A percentile compares a stretch with the other conserved stretches of the same genome.
Conservation (phyloP, 1,140 invertebrate genomes). For the Drosophila punjabiensis region DNA sequence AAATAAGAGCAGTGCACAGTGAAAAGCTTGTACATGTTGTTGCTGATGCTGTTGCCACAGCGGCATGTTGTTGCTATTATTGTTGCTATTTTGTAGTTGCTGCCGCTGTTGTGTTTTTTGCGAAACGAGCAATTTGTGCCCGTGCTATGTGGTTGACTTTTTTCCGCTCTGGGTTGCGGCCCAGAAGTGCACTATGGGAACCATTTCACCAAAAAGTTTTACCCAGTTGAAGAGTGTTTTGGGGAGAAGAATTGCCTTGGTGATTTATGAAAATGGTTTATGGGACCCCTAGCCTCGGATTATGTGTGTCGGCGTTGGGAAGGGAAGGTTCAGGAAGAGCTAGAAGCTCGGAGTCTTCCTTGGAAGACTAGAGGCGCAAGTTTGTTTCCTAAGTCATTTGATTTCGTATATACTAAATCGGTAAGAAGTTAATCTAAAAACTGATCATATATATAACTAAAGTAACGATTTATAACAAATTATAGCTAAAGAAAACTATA, state of each 20-base stretch:
- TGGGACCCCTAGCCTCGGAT: constrained; percentile 15
- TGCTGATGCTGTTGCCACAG: constrained; percentile 30
- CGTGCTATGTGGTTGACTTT: constrained; percentile 58
- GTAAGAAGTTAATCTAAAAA: neutral
- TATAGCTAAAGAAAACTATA: too few relatives aligned
- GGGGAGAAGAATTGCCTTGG: constrained; percentile 45
- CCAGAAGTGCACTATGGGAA: constrained; percentile 72
- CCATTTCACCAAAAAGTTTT: constrained; percentile 67
- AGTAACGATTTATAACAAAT: too few relatives aligned
- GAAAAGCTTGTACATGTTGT: constrained; percentile 78
- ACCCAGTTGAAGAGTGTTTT: constrained; percentile 41
- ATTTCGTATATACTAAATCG: neutral
- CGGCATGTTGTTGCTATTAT: constrained; percentile 31
- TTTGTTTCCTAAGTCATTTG: constrained; percentile 45
- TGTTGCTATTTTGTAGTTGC: constrained; percentile 20
- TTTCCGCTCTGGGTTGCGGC: constrained; percentile 33
- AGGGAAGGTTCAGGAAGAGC: constrained; percentile 6
- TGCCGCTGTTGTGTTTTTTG: constrained; percentile 44
- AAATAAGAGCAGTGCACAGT: constrained; percentile 81
- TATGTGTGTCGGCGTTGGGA: constrained; percentile 1
- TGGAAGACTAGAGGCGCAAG: neutral
- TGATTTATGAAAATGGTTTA: constrained; percentile 72
- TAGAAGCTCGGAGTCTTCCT: neutral
- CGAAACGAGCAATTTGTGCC: constrained; percentile 79
- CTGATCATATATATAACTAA: neutral